These are phyloP conservation scores for Etheostoma spectabile DNA, from an alignment of 2,113 vertebrate species.

Conservation along the genomic window DNA sequence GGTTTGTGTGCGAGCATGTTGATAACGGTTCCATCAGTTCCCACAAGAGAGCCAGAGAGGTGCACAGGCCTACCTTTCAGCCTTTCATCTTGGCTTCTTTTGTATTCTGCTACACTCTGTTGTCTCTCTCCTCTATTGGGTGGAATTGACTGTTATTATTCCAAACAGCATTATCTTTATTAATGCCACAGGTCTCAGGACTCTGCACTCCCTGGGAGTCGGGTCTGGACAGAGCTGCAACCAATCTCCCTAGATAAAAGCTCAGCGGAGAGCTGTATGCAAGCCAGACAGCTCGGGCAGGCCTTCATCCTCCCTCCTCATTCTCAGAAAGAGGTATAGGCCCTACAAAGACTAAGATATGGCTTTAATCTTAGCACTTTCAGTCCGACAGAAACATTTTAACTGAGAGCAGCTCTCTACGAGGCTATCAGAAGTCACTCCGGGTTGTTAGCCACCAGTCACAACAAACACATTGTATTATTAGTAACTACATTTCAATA, in stretches of 20 bases:
- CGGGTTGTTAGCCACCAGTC: constrained; percentile 41
- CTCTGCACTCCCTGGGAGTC: constrained; percentile 67
- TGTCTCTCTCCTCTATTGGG: constrained; percentile 68
- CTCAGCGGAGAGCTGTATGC: constrained; percentile 64
- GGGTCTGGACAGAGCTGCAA: constrained; percentile 62
- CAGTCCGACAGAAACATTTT: constrained; percentile 56
- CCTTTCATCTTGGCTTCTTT: constrained; percentile 85
- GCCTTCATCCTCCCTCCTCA: constrained; percentile 76
- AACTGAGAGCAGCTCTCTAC: constrained; percentile 48
- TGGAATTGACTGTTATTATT: constrained; percentile 84
- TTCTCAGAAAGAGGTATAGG: constrained; percentile 61
- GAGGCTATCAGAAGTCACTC: constrained; percentile 60
- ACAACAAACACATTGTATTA: constrained; percentile 60
- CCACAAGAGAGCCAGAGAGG: constrained; percentile 67
- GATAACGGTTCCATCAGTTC: constrained; percentile 71
- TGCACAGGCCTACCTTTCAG: constrained; percentile 62
- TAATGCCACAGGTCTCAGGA: constrained; percentile 79
- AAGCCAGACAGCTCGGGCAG: constrained; percentile 56
- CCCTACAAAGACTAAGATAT: constrained; percentile 71
- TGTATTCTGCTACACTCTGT: constrained; percentile 74
- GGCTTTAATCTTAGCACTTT: constrained; percentile 81
- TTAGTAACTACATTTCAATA: constrained; percentile 9
- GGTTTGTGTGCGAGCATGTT: constrained; percentile 67
- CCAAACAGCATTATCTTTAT: constrained; percentile 84
- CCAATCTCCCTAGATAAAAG: constrained; percentile 86